Conservation (phyloP, 2,888 invertebrate species). For the Conops quadrifasciatus region DNA sequence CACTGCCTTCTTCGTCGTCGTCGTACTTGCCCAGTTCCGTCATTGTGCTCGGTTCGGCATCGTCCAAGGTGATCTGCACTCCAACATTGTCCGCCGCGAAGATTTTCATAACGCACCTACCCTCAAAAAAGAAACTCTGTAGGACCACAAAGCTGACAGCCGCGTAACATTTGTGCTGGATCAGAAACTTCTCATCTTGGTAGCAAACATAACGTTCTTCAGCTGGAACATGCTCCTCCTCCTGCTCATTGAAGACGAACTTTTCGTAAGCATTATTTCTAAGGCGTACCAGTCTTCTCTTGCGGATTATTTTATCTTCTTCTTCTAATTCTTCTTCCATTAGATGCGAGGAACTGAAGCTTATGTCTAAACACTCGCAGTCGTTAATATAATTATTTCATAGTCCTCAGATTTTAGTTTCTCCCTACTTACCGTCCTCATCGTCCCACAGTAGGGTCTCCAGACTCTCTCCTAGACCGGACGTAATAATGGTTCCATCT, state of each 20-base stretch:
- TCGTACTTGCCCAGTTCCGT: not conserved
- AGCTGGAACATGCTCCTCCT: slow-evolving; percentile 36
- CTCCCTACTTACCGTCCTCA: slow-evolving; percentile 46
- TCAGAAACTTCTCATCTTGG: slow-evolving; percentile 39
- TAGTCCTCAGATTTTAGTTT: not conserved
- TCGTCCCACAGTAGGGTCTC: slow-evolving; percentile 41
- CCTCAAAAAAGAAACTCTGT: slow-evolving; percentile 24
- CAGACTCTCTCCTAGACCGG: slow-evolving; percentile 40
- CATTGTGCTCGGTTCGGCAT: not conserved
- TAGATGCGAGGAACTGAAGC: slow-evolving; percentile 42
- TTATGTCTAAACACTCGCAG: slow-evolving; percentile 36
- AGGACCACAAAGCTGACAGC: slow-evolving; percentile 43
- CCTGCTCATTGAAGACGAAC: slow-evolving; percentile 34
- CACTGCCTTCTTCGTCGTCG: slow-evolving; percentile 3
- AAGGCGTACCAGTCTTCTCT: not conserved
- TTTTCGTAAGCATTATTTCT: not conserved
- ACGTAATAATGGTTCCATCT: slow-evolving; percentile 55
- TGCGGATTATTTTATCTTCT: not conserved
- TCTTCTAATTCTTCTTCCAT: slow-evolving; percentile 43
- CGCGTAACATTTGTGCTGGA: slow-evolving; percentile 52
- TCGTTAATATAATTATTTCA: not conserved
- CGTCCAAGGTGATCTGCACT: slow-evolving; percentile 37
- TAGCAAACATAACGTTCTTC: slow-evolving; percentile 43
- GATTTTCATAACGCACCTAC: slow-evolving; percentile 45
- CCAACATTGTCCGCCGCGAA: slow-evolving; percentile 47